Evolutionary conservation across 2,797 vertebrate species (phyloP), one percentile per base, ranked within the genome.

Genomic region (Naso thynnoides): DNA sequence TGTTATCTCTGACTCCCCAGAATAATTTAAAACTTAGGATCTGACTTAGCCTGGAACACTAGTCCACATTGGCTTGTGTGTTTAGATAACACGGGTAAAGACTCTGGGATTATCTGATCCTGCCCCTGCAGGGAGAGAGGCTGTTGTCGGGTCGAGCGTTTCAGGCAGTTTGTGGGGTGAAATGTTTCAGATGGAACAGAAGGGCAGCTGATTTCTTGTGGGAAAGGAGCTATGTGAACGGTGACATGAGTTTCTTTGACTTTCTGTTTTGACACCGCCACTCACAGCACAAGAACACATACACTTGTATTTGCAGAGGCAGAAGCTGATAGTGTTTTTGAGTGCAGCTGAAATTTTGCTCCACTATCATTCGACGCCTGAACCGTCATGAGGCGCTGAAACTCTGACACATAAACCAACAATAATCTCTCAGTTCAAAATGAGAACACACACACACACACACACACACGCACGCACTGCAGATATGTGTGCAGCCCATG

Each of bases 371-470:
- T 66, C 80, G 65, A 84, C 73, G 55, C 36, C 38, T 58, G 78
- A 81, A 62, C 14, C 54, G 55, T 78, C 73, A 78, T 39, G 29
- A 62, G 36, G 57, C 70, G 45, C 49, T 55, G 38, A 79, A 73
- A 70, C 21, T 39, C 60, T 65, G 64, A 83, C 68, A 77, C 49
- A 57, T 27, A 44, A 66, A 74, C 38, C 62, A 69, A 86, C 75
- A 86, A 84, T 88, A 72, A 85, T 67, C 73, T 79, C 76, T 88
- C 79, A 76, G 78, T 81, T 42, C 64, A 47, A 75, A 72, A 39
- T 31, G 29, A 76, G 13, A 54, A 29, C 18, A 56, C 39, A 14
- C 38, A 61, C 50, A 42, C 70, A 33, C 74, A n/a, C 31, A 52
- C 66, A 68, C 66, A 53, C 56, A 64, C 65, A 36, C 21, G 41